Conservation (phyloP, 1,140 invertebrate genomes). For the Micrasema longulum region DNA sequence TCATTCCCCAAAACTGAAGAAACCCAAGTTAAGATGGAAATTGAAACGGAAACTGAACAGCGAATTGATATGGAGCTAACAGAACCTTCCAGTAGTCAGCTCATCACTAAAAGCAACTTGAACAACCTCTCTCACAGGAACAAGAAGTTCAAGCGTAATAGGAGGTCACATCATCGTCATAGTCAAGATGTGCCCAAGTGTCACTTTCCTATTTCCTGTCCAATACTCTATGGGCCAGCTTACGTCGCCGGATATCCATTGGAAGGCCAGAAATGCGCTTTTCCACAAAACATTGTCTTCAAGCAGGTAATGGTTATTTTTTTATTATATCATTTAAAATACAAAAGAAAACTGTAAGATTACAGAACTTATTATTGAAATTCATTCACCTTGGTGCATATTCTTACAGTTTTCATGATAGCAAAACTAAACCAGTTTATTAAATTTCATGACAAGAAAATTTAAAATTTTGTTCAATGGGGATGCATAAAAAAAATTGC, state of each 20-base stretch:
- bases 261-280: conserved; percentile 68
- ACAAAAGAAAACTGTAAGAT: too few relatives aligned
- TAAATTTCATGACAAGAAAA: too few relatives aligned
- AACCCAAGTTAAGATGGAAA: conserved; percentile 28
- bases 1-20: conserved; percentile 17
- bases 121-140: conserved; percentile 57
- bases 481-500: too few relatives aligned
- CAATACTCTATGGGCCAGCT: conserved; percentile 84
- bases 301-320: conserved; percentile 70
- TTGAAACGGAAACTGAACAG: neutral
- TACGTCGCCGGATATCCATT: conserved; percentile 73
- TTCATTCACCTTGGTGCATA: too few relatives aligned
- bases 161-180: conserved; percentile 59
- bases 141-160: conserved; percentile 61
- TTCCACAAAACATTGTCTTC: conserved; percentile 90
- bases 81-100: neutral
- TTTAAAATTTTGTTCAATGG: too few relatives aligned
- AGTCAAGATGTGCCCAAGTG: conserved; percentile 56
- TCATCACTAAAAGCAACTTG: conserved; percentile 41
- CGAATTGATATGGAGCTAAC: neutral
- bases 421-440: too few relatives aligned
- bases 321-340: too few relatives aligned
- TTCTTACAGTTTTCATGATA: too few relatives aligned
- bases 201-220: conserved; percentile 88
- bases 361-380: too few relatives aligned